Conservation (phyloP, 1,140 invertebrate species). For the Gonatopus flavifemur region DNA sequence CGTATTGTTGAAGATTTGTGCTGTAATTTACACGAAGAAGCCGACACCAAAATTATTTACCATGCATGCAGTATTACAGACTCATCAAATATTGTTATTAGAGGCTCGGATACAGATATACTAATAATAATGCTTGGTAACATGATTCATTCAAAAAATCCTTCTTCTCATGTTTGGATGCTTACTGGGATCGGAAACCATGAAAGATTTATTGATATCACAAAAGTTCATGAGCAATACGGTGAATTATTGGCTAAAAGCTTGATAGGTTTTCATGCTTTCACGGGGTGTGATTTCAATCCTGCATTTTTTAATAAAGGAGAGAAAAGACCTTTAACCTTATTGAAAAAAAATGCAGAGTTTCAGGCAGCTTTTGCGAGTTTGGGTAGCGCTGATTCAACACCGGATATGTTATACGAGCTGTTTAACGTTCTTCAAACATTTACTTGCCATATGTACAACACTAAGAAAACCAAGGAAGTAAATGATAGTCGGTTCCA, state of each 20-base stretch:
- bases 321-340: constrained; percentile 28
- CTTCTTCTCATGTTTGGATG: constrained; percentile 26
- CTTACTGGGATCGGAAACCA: constrained; percentile 27
- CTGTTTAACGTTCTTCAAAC: background rate
- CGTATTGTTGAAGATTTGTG: background rate
- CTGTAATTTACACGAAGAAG: constrained; percentile 6
- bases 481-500: background rate
- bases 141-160: constrained; percentile 31
- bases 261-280: constrained; percentile 44
- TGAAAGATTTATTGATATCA: constrained; percentile 25
- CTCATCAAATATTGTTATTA: constrained; percentile 7
- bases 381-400: background rate
- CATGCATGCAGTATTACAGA: constrained; percentile 2
- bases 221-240: constrained; percentile 29
- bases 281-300: constrained; percentile 52
- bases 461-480: background rate
- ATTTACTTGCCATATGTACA: background rate
- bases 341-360: constrained; percentile 16
- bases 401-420: background rate
- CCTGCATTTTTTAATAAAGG: constrained; percentile 38
- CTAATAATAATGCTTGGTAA: constrained; percentile 32
- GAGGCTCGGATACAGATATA: constrained; percentile 37
- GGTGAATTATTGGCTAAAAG: constrained; percentile 27
- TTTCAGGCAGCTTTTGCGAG: constrained; percentile 22
- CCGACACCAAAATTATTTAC: constrained; percentile 10